phyloP scores from a whole-genome alignment of 2,113 vertebrate genomes.

The Hoplias malabaricus region DNA sequence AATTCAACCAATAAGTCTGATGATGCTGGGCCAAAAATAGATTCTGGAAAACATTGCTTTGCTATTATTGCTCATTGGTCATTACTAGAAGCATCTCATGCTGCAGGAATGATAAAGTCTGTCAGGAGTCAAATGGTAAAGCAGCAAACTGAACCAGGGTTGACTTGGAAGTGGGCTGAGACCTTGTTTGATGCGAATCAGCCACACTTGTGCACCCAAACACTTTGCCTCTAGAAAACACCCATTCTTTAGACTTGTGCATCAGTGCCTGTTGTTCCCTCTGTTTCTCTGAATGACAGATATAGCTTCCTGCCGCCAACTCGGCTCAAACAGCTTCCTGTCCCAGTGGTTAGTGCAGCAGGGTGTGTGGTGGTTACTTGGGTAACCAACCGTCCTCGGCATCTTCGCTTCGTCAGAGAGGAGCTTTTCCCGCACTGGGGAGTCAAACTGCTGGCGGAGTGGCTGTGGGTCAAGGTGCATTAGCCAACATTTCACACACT shows the following conservation, averaged over 20 bases:
- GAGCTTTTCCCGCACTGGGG: constrained; percentile 93
- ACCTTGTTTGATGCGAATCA: not conserved
- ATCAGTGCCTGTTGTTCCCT: not conserved
- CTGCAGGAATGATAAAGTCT: too few relatives aligned
- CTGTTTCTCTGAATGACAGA: constrained; percentile 63
- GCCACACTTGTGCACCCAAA: not conserved
- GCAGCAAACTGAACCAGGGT: too few relatives aligned
- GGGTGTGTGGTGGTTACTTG: constrained; percentile 86
- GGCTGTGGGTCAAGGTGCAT: constrained; percentile 96
- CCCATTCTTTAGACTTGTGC: not conserved
- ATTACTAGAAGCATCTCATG: too few relatives aligned
- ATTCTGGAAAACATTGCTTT: too few relatives aligned
- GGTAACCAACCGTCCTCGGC: constrained; percentile 93
- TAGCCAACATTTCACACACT: not conserved
- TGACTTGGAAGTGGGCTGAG: not conserved
- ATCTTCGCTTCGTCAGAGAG: constrained; percentile 83
- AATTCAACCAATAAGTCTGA: too few relatives aligned
- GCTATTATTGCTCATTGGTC: too few relatives aligned
- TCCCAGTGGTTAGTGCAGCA: constrained; percentile 77
- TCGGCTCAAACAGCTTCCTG: constrained; percentile 85
- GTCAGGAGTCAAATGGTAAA: too few relatives aligned
- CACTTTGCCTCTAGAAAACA: not conserved
- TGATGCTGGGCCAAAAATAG: too few relatives aligned
- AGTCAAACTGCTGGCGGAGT: constrained; percentile 80
- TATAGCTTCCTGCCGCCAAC: constrained; percentile 81